Evolutionary conservation across 2,113 vertebrate genomes (phyloP).

Genomic region (Coregonus clupeaformis): DNA sequence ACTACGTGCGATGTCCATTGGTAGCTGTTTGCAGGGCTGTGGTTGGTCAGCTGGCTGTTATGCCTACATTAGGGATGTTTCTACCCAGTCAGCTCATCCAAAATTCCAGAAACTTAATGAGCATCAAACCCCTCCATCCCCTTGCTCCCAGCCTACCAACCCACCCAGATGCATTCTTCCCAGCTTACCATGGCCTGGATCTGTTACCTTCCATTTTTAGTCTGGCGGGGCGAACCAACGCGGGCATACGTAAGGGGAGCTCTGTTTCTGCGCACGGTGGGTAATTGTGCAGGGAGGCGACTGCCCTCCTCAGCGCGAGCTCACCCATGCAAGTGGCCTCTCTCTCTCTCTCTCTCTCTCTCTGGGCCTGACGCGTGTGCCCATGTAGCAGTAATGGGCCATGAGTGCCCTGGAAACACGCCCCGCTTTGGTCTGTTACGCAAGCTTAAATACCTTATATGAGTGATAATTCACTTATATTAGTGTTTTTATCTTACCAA

Average conservation of each 20-base stretch:
- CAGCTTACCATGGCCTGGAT: conserved; percentile 33
- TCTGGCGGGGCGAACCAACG: conserved; percentile 57
- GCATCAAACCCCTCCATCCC: conserved; percentile 11
- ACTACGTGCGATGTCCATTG: conserved; percentile 24
- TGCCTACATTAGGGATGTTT: conserved; percentile 35
- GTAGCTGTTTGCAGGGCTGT: conserved; percentile 19
- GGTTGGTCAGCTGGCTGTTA: conserved; percentile 20
- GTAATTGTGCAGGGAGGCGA: conserved; percentile 66
- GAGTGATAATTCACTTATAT: too few relatives aligned
- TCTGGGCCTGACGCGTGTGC: conserved; percentile 32
- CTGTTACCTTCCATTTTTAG: conserved; percentile 64
- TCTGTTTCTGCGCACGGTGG: conserved; percentile 61
- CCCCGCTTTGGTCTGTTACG: conserved; percentile 19
- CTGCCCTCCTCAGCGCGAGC: conserved; percentile 65
- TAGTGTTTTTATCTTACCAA: too few relatives aligned
- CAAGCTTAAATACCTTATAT: too few relatives aligned
- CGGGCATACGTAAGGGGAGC: conserved; percentile 27
- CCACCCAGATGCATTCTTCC: conserved; percentile 27
- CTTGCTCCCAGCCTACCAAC: conserved; percentile 3
- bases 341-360: not conserved
- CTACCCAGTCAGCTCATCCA: conserved; percentile 15
- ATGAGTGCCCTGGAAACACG: conserved; percentile 43
- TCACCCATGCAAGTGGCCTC: conserved; percentile 56
- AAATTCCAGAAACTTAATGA: conserved; percentile 57
- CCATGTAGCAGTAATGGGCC: conserved; percentile 58